Evolutionary conservation across 92 coral and sea anemone species (phyloP), one percentile per base, ranked within the genome.

Genomic region (Chrysogorgia sp.): DNA sequence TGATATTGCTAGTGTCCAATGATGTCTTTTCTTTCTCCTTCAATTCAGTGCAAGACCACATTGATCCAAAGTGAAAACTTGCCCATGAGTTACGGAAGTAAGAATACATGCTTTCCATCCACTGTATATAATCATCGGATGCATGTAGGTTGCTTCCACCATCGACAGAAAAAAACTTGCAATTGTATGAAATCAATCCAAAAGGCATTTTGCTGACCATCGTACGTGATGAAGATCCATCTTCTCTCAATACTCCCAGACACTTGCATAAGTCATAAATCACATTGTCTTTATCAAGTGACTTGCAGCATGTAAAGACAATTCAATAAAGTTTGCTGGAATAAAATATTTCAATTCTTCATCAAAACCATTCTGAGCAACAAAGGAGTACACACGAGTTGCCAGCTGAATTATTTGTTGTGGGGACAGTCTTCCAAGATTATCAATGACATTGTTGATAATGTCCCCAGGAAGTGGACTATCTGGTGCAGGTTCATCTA

Each of bases 21-120:
- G 33, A 24, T 47, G 30, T 31, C 20, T 34, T 25, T 34, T 34
- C 22, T n/a, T n/a, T n/a, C 7, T 63, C 71, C 21, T 10, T 19
- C 12, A 2, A 19, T 20, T 81, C 86, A 58, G 17, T 40, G 41
- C 43, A 71, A 28, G 86, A 82, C 86, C 86, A 82, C 86, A 82
- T 82, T 34, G 86, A 81, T 24, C 86, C 86, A 41, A 82, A 63
- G 21, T 82, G 86, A 28, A 82, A 74, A 48, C 80, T 56, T 57
- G 86, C 81, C 86, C 86, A 82, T 8, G 86, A 82, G 48, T 82
- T 77, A 32, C 86, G 72, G 72, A 82, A 71, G 31, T 58, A 21
- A 19, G 86, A 23, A 61, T 82, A 82, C 86, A 82, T 82, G 19
- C 61, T 72, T 35, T 82, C 86, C 86, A 82, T 82, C 81, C 86